Base-by-base conservation (phyloP, 2,888 invertebrate genomes). In the Drosophila neonasuta region DNA sequence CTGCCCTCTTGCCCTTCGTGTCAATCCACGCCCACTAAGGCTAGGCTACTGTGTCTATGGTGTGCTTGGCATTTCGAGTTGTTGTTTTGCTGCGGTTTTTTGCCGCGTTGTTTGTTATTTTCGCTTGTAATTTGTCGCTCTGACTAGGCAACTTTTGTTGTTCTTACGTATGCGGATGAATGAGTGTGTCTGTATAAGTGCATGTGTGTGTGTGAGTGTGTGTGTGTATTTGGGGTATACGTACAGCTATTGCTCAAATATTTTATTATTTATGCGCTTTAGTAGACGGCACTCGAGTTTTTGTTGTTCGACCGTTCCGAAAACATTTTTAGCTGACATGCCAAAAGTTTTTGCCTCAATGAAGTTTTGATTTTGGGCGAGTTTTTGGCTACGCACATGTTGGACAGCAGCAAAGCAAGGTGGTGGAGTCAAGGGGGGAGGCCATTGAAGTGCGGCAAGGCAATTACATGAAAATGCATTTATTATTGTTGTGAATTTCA, bases 221-320 rank as follows among this genome's bases (percentile, higher is more conserved):
- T 60, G 42, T 75, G 15, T 32, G 29, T 41, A 41, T 20, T 17
- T 13, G 51, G 20, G 39, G 11, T 65, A 32, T 42, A 15, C 48
- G 36, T 39, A 45, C 30, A 30, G 41, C 48, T 52, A 45, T 65
- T 51, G 68, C 68, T 73, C 62, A 74, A 82, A 82, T 82, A 67
- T 71, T 80, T 82, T 75, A 74, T 79, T 82, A 85, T 82, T 80
- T 82, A 85, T 85, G 83, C 77, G 76, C 52, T 74, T 77, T 77
- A 68, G 68, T 74, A 61, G 44, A 52, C 45, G 52, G 44, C 49
- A 52, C 29, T 72, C 62, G 67, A 57, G 65, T 67, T 77, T 48
- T 59, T 60, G 50, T 49, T 66, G 15, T 39, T 52, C 44, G 42
- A 41, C 41, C 44, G 32, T 46, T 30, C 13, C 15, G 6, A 64